Percentiles rank a stretch among this genome's conserved stretches.
phyloP scores from a whole-genome alignment of 2,113 vertebrate species.

The Heteronetta atricapilla region DNA sequence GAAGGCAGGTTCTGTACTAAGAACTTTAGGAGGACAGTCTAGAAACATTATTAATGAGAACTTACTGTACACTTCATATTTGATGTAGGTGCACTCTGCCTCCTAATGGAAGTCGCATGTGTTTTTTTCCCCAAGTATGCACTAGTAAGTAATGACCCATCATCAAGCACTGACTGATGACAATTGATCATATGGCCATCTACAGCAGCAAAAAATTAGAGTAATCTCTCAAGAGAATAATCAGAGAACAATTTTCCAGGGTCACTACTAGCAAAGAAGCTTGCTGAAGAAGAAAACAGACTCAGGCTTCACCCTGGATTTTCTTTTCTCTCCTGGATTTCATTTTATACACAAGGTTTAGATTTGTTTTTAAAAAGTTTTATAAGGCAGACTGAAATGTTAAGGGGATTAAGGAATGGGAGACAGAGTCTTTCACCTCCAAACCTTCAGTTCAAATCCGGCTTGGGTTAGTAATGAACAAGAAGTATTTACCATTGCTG shows the following conservation, averaged over 20 bases:
- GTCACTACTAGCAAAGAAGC: constrained; percentile 42
- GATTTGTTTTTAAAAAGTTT: constrained; percentile 48
- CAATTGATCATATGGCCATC: constrained; percentile 64
- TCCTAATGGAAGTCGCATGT: constrained; percentile 69
- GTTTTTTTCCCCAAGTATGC: constrained; percentile 23
- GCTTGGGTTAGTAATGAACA: constrained; percentile 11
- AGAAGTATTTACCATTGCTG: constrained; percentile 37
- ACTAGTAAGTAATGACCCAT: constrained; percentile 65
- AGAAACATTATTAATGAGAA: constrained; percentile 66
- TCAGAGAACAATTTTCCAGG: constrained; percentile 54
- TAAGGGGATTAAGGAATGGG: constrained; percentile 45
- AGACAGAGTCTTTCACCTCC: constrained; percentile 42
- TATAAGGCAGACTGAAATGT: constrained; percentile 38
- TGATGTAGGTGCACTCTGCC: constrained; percentile 64
- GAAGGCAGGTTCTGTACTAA: constrained; percentile 19
- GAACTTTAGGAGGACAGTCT: constrained; percentile 39
- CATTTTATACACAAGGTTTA: constrained; percentile 46
- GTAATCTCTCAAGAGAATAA: constrained; percentile 64
- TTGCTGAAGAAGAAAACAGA: constrained; percentile 56
- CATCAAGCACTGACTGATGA: constrained; percentile 55
- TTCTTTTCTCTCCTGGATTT: constrained; percentile 49
- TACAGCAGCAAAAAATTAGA: constrained; percentile 61
- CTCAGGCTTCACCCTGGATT: not conserved
- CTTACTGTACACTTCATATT: constrained; percentile 15
- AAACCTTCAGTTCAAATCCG: constrained; percentile 21